Evolutionary conservation across 2,888 invertebrate species (phyloP).

Genomic region (Sisyra nigra): DNA sequence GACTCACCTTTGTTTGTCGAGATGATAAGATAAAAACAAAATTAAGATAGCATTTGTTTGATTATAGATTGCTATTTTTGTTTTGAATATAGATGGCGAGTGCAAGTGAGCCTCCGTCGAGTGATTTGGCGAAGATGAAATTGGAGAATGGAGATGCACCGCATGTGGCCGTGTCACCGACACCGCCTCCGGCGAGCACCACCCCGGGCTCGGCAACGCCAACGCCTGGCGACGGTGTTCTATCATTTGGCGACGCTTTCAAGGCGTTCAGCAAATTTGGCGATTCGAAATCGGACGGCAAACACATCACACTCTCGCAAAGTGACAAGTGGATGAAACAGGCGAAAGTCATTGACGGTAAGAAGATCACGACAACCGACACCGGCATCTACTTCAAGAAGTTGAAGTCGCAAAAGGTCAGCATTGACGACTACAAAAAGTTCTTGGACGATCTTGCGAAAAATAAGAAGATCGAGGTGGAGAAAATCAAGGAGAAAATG

Average conservation of each 20-base stretch:
- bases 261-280: conserved; percentile 81
- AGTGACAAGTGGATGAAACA: conserved; percentile 95
- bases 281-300: conserved; percentile 76
- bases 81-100: too few species aligned
- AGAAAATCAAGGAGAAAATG: conserved; percentile 66
- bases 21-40: too few species aligned
- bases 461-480: conserved; percentile 62
- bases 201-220: too few species aligned
- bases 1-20: too few species aligned
- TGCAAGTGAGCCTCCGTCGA: too few species aligned
- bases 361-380: conserved; percentile 81
- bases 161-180: too few species aligned
- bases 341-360: conserved; percentile 66
- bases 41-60: too few species aligned
- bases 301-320: conserved; percentile 71
- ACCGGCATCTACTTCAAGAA: conserved; percentile 88
- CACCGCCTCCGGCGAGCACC: too few species aligned
- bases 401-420: conserved; percentile 65
- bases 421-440: conserved; percentile 62
- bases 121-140: too few species aligned
- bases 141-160: too few species aligned
- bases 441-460: conserved; percentile 76
- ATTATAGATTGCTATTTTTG: too few species aligned
- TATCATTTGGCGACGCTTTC: conserved; percentile 28
- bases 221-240: conserved; percentile 25